Base-by-base conservation (phyloP, 2,113 vertebrate genomes). In the Platichthys flesus region DNA sequence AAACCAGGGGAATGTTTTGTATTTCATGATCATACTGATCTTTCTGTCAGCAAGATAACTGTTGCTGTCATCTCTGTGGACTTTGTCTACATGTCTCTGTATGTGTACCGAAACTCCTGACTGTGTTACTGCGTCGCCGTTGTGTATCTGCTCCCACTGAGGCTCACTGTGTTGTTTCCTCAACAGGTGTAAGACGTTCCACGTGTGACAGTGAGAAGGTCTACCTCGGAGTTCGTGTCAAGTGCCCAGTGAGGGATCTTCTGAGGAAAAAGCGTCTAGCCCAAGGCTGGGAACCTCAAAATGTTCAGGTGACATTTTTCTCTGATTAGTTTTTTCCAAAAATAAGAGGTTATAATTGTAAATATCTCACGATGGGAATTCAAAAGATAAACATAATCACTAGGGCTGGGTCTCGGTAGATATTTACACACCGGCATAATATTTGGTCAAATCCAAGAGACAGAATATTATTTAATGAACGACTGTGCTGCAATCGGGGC, bases 151-250 rank as follows among this genome's bases (percentile, higher is more conserved):
- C 42, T 51, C n/a, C 14, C 35, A 8, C 21, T 8, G 16, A 16
- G 6, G 14, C 8, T 9, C 18, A 54, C 21, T 68, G 15, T 13
- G 1, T 9, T 42, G 12, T 66, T 57, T 74, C 42, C 59, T 72
- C 62, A 60, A 74, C 82, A 95, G 94, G 70, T n/a, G 2, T 60
- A 58, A 92, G 88, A 74, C 62, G 71, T 68, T 45, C 78, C 13
- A 45, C 83, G 26, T 76, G 37, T 8, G 74, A 61, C 4, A 13
- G 74, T 21, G 92, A 93, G 26, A 95, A 89, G 87, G 92, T 91
- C 23, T 97, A 97, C 85, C 82, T 96, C 4, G 96, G 96, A 0
- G 96, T 97, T 24, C 95, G 95, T 31, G 96, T 97, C 5, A 94
- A 92, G 86, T 95, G 94, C 95, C 95, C 96, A 0, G 96, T 97